A percentile compares a stretch with the other conserved stretches of the same genome.
phyloP scores from a whole-genome alignment of 2,797 vertebrate genomes.

The Allobates femoralis region DNA sequence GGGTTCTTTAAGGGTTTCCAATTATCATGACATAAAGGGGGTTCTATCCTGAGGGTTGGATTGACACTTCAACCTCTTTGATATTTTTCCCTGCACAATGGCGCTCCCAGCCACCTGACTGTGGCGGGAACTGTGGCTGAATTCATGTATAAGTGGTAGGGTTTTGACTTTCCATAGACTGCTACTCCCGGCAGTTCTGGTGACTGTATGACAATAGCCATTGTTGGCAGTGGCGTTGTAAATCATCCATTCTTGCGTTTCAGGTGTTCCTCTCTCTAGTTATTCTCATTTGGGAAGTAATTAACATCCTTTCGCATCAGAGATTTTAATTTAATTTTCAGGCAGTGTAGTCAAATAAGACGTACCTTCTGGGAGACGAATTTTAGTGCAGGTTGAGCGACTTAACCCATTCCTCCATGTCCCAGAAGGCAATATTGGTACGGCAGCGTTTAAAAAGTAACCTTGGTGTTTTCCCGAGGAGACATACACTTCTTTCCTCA shows the following conservation, averaged over 20 bases:
- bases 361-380: not conserved
- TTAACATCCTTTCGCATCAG: slow-evolving; percentile 42
- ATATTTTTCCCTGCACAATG: no score
- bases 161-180: not conserved
- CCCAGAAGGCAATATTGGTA: not conserved
- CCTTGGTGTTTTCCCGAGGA: no score
- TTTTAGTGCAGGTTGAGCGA: slow-evolving; percentile 26
- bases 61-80: no score
- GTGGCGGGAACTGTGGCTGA: no score
- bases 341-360: slow-evolving; percentile 3
- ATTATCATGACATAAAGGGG: no score
- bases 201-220: not conserved
- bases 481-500: not conserved
- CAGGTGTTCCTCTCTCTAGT: not conserved
- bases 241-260: not conserved
- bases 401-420: slow-evolving; percentile 1
- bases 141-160: no score
- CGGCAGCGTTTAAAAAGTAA: not conserved
- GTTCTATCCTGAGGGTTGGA: no score
- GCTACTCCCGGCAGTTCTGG: not conserved
- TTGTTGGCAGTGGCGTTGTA: not conserved
- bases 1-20: no score
- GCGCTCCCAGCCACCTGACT: no score
- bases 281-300: slow-evolving; percentile 45
- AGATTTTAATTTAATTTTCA: slow-evolving; percentile 49